These are phyloP conservation scores for Pangasianodon hypophthalmus DNA, from an alignment of 2,113 vertebrate species.

Conservation along the genomic window DNA sequence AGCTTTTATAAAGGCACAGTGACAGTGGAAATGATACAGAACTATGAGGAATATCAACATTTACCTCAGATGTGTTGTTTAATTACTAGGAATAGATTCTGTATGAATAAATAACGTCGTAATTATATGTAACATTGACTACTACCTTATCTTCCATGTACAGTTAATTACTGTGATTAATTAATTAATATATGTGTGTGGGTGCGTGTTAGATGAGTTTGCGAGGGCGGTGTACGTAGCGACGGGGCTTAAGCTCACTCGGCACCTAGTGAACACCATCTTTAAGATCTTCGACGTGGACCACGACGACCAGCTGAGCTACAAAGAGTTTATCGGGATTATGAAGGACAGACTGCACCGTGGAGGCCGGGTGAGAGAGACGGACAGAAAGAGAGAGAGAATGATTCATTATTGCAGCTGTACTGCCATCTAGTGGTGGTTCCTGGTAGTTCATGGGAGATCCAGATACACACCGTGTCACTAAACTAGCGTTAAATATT, in stretches of 20 bases:
- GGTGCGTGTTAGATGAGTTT: constrained; percentile 87
- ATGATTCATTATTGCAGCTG: background rate
- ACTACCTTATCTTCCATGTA: background rate
- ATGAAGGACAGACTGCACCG: constrained; percentile 98
- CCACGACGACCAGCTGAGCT: constrained; percentile 94
- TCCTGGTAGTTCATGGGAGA: background rate
- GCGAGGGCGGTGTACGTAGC: constrained; percentile 96
- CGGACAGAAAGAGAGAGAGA: constrained; percentile 37
- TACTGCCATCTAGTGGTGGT: constrained; percentile 63
- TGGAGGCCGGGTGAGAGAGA: constrained; percentile 85
- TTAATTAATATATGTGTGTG: background rate
- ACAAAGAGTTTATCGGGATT: constrained; percentile 98
- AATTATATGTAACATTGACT: background rate
- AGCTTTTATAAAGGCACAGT: background rate
- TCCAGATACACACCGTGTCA: background rate
- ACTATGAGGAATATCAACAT: no score
- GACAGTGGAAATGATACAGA: background rate
- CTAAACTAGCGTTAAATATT: no score
- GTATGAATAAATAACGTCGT: background rate
- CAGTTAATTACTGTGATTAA: background rate
- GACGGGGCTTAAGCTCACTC: constrained; percentile 92
- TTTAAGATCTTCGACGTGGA: constrained; percentile 99
- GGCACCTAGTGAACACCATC: constrained; percentile 94
- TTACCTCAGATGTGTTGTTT: background rate
- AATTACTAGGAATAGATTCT: background rate